Evolutionary conservation across 2,888 invertebrate species (phyloP).

Genomic region (Teleogryllus oceanicus): DNA sequence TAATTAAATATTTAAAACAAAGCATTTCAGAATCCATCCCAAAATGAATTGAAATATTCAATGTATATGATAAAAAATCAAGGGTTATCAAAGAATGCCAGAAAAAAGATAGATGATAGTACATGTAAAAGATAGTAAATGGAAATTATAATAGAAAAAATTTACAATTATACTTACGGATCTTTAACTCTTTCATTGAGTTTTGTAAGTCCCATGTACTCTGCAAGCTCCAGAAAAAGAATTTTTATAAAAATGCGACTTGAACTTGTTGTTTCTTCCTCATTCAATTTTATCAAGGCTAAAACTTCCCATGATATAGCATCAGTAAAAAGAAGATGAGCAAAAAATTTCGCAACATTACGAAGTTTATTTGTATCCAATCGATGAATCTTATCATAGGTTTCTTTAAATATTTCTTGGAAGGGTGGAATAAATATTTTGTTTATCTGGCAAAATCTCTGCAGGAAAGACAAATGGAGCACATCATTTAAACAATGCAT

Average conservation of each 20-base stretch:
- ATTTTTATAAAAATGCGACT: conserved; percentile 98
- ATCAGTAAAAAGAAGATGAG: conserved; percentile 92
- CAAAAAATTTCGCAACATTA: conserved; percentile 96
- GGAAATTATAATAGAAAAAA: not conserved
- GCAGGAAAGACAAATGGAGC: conserved; percentile 40
- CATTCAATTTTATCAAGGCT: conserved; percentile 83
- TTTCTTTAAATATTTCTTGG: conserved; percentile 91
- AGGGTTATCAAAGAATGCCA: too few species aligned
- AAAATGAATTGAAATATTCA: not conserved
- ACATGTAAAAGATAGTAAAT: too few species aligned
- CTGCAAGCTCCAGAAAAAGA: conserved; percentile 91
- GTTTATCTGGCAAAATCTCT: conserved; percentile 87
- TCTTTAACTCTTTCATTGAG: conserved; percentile 88
- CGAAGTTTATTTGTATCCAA: conserved; percentile 92
- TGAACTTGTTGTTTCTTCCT: conserved; percentile 96
- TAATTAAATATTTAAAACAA: conserved; percentile 23
- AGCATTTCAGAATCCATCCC: not conserved
- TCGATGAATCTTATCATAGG: conserved; percentile 91
- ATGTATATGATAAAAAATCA: too few species aligned
- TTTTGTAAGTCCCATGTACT: conserved; percentile 92
- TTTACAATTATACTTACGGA: conserved; percentile 59
- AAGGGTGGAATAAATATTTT: conserved; percentile 89
- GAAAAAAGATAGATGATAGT: too few species aligned
- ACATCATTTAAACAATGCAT: too few species aligned
- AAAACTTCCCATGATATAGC: conserved; percentile 96